These are phyloP conservation scores for Alethe diademata DNA, from an alignment of 2,113 vertebrate species.

Conservation along the genomic window DNA sequence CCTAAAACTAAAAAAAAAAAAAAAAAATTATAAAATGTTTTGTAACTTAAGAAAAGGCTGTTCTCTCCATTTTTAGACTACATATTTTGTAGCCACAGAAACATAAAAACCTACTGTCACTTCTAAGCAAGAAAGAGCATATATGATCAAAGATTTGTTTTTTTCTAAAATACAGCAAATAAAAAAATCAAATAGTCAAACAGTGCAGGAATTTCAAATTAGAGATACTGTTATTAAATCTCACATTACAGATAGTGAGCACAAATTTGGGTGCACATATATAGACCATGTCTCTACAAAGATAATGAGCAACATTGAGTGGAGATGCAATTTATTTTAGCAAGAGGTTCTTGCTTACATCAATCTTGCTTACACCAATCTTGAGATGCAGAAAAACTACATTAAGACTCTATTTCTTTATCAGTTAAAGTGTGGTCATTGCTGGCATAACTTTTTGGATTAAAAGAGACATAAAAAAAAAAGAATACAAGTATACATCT, in stretches of 20 bases:
- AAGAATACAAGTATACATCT: neutral
- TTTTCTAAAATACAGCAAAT: neutral
- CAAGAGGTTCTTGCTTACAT: neutral
- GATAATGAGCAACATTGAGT: neutral
- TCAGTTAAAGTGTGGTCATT: neutral
- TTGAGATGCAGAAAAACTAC: neutral
- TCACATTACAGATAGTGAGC: neutral
- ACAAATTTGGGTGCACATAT: neutral
- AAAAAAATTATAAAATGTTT: neutral
- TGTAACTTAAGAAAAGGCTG: neutral
- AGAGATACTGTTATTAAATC: neutral
- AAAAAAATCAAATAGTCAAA: neutral
- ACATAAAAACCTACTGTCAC: neutral
- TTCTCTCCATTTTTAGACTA: neutral
- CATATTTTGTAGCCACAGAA: neutral
- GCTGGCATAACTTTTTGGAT: neutral
- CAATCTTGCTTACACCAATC: neutral
- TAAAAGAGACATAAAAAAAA: neutral
- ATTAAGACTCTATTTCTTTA: neutral
- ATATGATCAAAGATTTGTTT: neutral
- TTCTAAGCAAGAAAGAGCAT: neutral
- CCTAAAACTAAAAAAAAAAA: neutral
- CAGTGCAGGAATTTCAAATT: neutral
- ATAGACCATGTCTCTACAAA: neutral
- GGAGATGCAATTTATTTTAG: neutral